Evolutionary conservation across 2,797 vertebrate species (phyloP), one percentile per base, ranked within the genome.

Genomic region (Buphagus erythrorhynchus): DNA sequence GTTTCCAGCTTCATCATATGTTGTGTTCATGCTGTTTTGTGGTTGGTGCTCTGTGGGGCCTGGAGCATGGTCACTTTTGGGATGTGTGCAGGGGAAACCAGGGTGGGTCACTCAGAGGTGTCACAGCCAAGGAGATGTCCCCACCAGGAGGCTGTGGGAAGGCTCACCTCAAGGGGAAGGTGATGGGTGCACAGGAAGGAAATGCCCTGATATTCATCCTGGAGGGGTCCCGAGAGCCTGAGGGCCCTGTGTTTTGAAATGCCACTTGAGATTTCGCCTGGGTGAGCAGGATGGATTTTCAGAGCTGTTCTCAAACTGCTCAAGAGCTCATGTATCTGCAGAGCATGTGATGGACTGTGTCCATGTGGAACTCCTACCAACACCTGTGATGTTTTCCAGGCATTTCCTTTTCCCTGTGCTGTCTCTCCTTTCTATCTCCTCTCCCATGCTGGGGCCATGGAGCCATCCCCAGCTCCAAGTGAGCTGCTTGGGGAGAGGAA

Each of bases 361-460:
- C 49, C 28, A 5, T 16, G 26, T 49, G 29, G 54, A 85, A 57
- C 16, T 88, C 52, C 57, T 33, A 63, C 33, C 35, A 36, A 19
- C 0, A 1, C 16, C 75, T 77, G 20, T 0, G 0, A 35, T 0
- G 1, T 1, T 71, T 76, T 67, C n/a, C 20, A 48, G 2, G 3
- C 45, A 43, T 43, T 80, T 89, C 11, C 7, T 73, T 49, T 83
- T 63, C 62, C 46, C 6, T 20, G 1, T 5, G 11, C 31, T 83
- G n/a, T 24, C 43, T 83, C n/a, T 81, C 22, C n/a, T 48, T 71
- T 62, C 48, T 48, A 11, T 20, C 31, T 88, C 42, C 31, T 26
- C 29, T 82, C 25, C 25, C 22, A 7, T 3, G 3, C 9, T 51
- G 43, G 35, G 86, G 0, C 35, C 28, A 5, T 2, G 40, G 52